Evolutionary conservation across 2,797 vertebrate species (phyloP).

Genomic region (Clarias fuscus): DNA sequence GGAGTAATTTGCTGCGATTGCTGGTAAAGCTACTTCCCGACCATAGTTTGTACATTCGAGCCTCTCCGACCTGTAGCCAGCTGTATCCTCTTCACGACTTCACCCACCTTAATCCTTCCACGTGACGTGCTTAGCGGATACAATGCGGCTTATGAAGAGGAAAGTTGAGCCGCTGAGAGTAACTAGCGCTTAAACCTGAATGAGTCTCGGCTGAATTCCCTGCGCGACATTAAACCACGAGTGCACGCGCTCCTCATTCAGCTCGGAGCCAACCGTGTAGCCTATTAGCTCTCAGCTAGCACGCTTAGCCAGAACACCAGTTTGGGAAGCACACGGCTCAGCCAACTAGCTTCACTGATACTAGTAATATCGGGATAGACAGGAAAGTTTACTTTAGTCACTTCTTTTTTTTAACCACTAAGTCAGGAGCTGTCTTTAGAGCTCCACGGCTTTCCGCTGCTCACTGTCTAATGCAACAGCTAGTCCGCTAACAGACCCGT

Average conservation of each 20-base stretch:
- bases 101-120: background rate
- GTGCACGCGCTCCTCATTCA: slow-evolving; percentile 31
- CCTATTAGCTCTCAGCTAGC: slow-evolving; percentile 18
- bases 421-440: background rate
- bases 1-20: background rate
- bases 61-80: background rate
- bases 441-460: background rate
- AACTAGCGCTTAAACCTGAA: background rate
- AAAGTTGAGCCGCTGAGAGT: background rate
- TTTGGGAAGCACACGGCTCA: background rate
- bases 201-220: background rate
- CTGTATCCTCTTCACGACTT: background rate
- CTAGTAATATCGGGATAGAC: background rate
- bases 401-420: background rate
- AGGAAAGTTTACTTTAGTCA: slow-evolving; percentile 12
- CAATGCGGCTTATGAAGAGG: too few relatives aligned
- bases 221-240: background rate
- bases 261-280: background rate
- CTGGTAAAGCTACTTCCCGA: background rate
- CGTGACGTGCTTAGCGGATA: background rate
- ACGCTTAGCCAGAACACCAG: background rate
- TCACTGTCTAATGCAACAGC: background rate
- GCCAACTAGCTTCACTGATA: background rate
- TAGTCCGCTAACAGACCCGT: slow-evolving; percentile 28
- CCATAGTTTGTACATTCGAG: too few relatives aligned